Percentiles rank a stretch among this genome's conserved stretches.
Conservation (phyloP, 1,140 invertebrate species). For the Lanistes nyassanus region DNA sequence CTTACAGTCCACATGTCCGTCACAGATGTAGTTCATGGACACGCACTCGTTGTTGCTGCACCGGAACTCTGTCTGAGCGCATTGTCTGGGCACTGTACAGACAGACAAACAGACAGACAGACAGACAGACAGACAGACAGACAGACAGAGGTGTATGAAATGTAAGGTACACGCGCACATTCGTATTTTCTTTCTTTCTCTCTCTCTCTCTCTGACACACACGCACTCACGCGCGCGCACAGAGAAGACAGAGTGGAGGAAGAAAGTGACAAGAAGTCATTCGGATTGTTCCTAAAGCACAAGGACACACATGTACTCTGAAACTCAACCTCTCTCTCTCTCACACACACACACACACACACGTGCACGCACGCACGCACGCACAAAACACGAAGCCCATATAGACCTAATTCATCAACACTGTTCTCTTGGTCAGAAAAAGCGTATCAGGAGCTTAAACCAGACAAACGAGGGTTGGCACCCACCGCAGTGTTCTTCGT, state of each 20-base stretch:
- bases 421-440: too few species aligned
- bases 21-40: constrained; percentile 72
- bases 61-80: constrained; percentile 35
- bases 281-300: too few species aligned
- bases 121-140: not conserved
- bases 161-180: not conserved
- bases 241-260: too few species aligned
- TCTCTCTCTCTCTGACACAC: not conserved
- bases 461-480: not conserved
- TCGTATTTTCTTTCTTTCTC: not conserved
- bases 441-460: too few species aligned
- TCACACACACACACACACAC: not conserved
- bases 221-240: not conserved
- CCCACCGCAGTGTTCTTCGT: constrained; percentile 54
- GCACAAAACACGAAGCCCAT: too few species aligned
- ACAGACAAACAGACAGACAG: not conserved
- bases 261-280: too few species aligned
- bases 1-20: constrained; percentile 56
- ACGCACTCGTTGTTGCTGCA: constrained; percentile 71
- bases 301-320: too few species aligned
- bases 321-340: too few species aligned
- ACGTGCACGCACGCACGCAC: not conserved
- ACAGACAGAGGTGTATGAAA: not conserved
- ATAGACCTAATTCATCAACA: too few species aligned
- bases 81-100: constrained; percentile 29